Base-by-base conservation (phyloP, 2,888 invertebrate genomes). In the Aspidiotus destructor region DNA sequence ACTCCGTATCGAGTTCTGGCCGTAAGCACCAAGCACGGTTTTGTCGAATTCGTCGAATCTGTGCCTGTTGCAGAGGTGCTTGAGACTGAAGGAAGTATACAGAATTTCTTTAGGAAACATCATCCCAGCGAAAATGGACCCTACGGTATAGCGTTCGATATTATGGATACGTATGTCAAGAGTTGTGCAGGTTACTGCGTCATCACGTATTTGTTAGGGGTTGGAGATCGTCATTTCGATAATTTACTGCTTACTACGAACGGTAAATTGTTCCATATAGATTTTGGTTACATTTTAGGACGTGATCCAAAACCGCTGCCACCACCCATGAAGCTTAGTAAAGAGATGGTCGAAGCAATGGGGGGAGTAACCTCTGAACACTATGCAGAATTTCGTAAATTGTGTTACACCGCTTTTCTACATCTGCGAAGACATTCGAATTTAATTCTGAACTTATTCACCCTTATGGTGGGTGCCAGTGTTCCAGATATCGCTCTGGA, bases 301-400 rank as follows among this genome's bases (percentile, higher is more conserved):
- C 83, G 97, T 58, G 99, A 99, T 81, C 99, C 99, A 6, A 99
- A 99, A 79, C 97, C 97, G 1, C 83, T 98, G 77, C 98, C 98
- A 1, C 97, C 99, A 11, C 97, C 98, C 8, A 99, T 99, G 96
- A 98, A 97, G 79, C 82, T 99, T 55, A 96, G 94, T 78, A 91
- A 90, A 78, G 98, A 99, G 81, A 99, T 99, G 98, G 94, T 99
- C 17, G 97, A 98, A 75, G 96, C 92, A 0, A 93, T 94, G 93
- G 94, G 94, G 1, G 93, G 94, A 0, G 83, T 89, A 0, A 86
- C 86, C 76, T 87, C 92, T 0, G 96, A 97, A 70, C 89, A 92
- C 76, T 98, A 95, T 79, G 89, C 93, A 74, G 89, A 92, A 77
- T 99, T 99, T 79, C 81, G 89, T 70, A 94, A 93, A 75, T 87